Percentiles rank a stretch among this genome's conserved stretches.
These are phyloP conservation scores for Hemibagrus wyckioides DNA, from an alignment of 2,113 vertebrate species.

Conservation along the genomic window DNA sequence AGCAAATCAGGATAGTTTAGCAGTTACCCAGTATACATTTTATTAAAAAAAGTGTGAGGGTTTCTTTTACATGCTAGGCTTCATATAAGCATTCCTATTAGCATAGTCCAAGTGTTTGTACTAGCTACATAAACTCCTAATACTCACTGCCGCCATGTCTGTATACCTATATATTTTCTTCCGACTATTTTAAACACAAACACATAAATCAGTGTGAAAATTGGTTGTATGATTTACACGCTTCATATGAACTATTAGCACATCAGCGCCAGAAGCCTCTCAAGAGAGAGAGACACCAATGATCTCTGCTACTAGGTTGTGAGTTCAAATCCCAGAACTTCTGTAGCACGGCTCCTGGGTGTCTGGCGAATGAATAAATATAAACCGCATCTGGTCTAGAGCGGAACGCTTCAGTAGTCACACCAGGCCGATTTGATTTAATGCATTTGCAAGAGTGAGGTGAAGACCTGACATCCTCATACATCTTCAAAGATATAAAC, in stretches of 20 bases:
- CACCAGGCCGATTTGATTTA: neutral
- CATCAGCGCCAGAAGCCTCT: neutral
- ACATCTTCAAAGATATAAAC: neutral
- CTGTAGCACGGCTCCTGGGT: neutral
- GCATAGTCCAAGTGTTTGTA: neutral
- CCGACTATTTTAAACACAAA: neutral
- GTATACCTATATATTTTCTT: too few species aligned
- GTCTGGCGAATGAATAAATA: neutral
- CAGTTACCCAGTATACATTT: too few species aligned
- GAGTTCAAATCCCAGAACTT: neutral
- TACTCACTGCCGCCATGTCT: too few species aligned
- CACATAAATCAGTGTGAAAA: neutral
- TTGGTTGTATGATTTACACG: neutral
- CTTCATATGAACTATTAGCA: neutral
- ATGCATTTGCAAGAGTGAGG: neutral
- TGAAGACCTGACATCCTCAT: neutral
- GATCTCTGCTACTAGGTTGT: neutral
- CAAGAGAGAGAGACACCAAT: neutral
- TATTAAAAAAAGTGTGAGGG: too few species aligned
- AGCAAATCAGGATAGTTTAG: neutral
- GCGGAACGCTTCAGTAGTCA: neutral
- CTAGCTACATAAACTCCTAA: neutral
- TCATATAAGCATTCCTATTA: neutral
- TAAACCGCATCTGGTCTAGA: neutral
- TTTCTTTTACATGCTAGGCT: neutral